These are phyloP conservation scores for Scotopteryx bipunctaria DNA, from an alignment of 2,888 invertebrate genomes.

Conservation along the genomic window DNA sequence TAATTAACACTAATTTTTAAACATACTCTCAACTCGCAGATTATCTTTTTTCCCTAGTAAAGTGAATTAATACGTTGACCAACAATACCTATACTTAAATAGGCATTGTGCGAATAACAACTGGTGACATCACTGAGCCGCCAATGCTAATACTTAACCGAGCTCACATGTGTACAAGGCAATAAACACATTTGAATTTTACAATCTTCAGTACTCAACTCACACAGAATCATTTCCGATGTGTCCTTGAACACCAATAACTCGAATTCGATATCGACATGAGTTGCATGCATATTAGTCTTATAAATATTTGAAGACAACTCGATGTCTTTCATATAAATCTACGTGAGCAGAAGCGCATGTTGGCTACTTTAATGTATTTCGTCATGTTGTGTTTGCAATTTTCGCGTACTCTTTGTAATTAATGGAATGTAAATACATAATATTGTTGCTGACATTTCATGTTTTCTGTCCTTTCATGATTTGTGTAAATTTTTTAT, in stretches of 20 bases:
- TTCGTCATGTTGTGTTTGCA: slow-evolving; percentile 6
- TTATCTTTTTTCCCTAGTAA: slow-evolving; percentile 54
- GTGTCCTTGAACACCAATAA: slow-evolving; percentile 59
- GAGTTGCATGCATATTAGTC: slow-evolving; percentile 22
- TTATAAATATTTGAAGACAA: slow-evolving; percentile 13
- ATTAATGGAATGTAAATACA: neutral
- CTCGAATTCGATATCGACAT: slow-evolving; percentile 22
- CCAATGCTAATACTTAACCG: slow-evolving; percentile 20
- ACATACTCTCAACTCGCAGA: neutral
- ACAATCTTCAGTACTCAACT: slow-evolving; percentile 9
- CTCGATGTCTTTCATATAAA: slow-evolving; percentile 4
- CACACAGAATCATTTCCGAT: slow-evolving; percentile 32
- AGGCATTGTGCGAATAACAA: slow-evolving; percentile 65
- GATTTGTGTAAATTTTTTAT: no score
- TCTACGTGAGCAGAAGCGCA: neutral
- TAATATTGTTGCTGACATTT: neutral
- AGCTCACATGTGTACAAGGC: slow-evolving; percentile 26
- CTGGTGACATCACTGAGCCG: slow-evolving; percentile 73
- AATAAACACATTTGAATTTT: slow-evolving; percentile 38
- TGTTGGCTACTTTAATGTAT: neutral
- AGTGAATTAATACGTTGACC: slow-evolving; percentile 66
- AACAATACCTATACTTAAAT: slow-evolving; percentile 44
- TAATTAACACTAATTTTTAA: no score
- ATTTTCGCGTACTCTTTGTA: slow-evolving; percentile 5
- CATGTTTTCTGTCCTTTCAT: neutral